These are phyloP conservation scores for Sebastes iracundus DNA, from an alignment of 2,797 vertebrate species.

Conservation along the genomic window DNA sequence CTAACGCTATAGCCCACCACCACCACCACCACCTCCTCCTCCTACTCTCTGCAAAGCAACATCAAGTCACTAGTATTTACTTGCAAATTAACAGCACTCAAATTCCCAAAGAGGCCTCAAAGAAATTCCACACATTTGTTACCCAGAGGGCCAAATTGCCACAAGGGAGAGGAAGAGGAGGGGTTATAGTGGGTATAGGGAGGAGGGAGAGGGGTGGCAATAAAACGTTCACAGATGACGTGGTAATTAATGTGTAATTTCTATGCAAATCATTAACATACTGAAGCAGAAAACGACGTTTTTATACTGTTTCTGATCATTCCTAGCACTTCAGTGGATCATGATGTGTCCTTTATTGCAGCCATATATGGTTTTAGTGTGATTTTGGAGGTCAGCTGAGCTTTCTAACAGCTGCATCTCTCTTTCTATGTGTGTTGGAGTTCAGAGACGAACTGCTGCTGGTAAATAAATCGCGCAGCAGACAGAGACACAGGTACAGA, in stretches of 20 bases:
- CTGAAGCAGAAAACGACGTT: slow-evolving; percentile 39
- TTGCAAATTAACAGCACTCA: slow-evolving; percentile 76
- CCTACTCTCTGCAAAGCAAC: slow-evolving; percentile 26
- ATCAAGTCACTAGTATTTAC: slow-evolving; percentile 73
- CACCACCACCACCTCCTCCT: neutral
- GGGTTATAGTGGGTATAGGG: neutral
- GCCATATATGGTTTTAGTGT: slow-evolving; percentile 1
- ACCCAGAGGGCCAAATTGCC: slow-evolving; percentile 69
- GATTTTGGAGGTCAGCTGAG: slow-evolving; percentile 57
- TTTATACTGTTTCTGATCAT: slow-evolving; percentile 9
- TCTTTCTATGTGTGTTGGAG: neutral
- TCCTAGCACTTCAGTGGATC: slow-evolving; percentile 19
- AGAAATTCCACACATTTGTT: slow-evolving; percentile 79
- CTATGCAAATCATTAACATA: slow-evolving; percentile 57
- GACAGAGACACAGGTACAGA: slow-evolving; percentile 11
- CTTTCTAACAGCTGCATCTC: slow-evolving; percentile 33
- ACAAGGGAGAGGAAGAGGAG: slow-evolving; percentile 12
- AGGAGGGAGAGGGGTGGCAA: slow-evolving; percentile 14
- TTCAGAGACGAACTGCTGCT: slow-evolving; percentile 7
- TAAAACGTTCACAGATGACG: slow-evolving; percentile 58
- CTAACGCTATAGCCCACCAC: slow-evolving; percentile 6
- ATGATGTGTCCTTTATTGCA: slow-evolving; percentile 20
- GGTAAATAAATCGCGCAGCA: slow-evolving; percentile 21
- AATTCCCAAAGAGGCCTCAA: slow-evolving; percentile 73
- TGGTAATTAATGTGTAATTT: slow-evolving; percentile 69